Conservation (phyloP, 2,113 vertebrate species). For the Psephotus haematonotus region DNA sequence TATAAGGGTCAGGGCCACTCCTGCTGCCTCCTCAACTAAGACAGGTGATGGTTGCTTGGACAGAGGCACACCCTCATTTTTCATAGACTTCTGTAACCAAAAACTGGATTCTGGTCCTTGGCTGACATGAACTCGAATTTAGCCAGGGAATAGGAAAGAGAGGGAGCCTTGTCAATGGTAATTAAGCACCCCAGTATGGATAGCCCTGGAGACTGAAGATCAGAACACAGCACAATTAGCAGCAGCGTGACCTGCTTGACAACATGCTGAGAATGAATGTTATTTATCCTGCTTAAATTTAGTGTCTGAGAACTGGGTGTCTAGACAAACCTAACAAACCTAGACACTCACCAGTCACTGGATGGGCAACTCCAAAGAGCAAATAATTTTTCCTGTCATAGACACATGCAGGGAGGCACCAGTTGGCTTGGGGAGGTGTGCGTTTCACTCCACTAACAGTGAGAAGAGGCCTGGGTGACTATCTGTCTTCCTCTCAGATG, state of each 20-base stretch:
- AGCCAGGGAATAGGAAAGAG: background rate
- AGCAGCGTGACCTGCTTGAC: background rate
- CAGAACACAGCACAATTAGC: background rate
- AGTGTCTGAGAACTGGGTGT: background rate
- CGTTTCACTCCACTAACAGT: background rate
- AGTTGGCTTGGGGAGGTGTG: background rate
- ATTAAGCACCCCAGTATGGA: background rate
- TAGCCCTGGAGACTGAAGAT: conserved; percentile 53
- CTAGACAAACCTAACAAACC: conserved; percentile 2
- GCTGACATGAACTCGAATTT: background rate
- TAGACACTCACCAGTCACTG: background rate
- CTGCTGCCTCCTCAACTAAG: conserved; percentile 31
- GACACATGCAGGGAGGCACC: background rate
- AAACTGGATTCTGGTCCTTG: background rate
- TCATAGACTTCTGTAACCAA: background rate
- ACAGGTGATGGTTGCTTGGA: background rate
- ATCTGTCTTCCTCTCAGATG: background rate
- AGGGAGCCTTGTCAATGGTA: background rate
- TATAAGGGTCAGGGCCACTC: background rate
- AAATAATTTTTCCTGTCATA: background rate
- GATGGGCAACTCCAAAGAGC: background rate
- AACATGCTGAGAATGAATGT: background rate
- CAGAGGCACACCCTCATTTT: background rate
- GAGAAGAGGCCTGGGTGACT: background rate
- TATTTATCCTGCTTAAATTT: background rate